phyloP scores from a whole-genome alignment of 2,888 invertebrate species.

The Meghimatium bilineatum region DNA sequence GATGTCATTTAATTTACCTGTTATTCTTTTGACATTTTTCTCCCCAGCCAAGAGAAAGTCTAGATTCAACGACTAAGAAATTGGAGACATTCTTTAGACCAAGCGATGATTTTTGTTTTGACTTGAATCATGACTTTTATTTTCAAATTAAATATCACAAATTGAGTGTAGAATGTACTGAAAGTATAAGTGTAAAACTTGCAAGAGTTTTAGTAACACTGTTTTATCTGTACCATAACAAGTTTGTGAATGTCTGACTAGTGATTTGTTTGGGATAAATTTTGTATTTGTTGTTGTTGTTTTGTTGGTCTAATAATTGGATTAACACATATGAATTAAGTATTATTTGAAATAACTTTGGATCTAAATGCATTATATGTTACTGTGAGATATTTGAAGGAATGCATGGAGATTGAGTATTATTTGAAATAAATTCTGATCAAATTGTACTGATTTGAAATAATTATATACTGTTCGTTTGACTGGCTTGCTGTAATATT shows the following conservation, averaged over 20 bases:
- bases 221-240: background rate
- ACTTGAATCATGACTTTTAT: background rate
- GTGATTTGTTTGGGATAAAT: background rate
- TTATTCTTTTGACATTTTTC: background rate
- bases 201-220: background rate
- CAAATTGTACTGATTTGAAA: background rate
- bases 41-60: slow-evolving; percentile 42
- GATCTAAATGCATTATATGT: no score
- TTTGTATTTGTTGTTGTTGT: no score
- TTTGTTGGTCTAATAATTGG: no score
- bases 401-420: background rate
- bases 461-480: background rate
- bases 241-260: background rate
- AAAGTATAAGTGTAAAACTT: background rate
- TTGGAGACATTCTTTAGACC: background rate
- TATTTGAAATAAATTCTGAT: background rate
- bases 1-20: background rate
- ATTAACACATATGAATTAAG: no score
- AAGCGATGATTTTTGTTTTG: background rate
- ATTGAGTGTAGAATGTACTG: background rate
- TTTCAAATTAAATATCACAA: background rate
- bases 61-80: slow-evolving; percentile 39
- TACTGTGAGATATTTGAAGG: no score
- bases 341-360: no score
- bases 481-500: no score